A percentile compares a stretch with the other conserved stretches of the same genome.
Evolutionary conservation across 2,113 vertebrate species (phyloP).

Genomic region (Micronisus gabar): DNA sequence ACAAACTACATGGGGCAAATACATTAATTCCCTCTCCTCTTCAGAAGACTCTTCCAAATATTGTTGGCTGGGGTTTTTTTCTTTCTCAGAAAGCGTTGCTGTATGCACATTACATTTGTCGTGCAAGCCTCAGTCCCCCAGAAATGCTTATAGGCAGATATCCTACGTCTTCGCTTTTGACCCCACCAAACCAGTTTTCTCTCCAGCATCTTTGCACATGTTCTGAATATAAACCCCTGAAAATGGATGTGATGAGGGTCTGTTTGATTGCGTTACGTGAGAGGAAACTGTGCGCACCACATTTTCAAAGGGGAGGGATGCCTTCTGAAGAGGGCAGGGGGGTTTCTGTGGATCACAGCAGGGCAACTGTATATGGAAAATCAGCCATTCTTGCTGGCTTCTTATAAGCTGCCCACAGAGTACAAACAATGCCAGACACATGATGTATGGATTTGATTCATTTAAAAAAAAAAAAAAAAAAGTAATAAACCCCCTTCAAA

Average conservation of each 20-base stretch:
- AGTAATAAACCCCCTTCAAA: background rate
- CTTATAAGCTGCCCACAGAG: slow-evolving; percentile 51
- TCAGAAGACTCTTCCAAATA: background rate
- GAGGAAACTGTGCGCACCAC: background rate
- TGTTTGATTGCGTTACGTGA: background rate
- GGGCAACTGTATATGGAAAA: slow-evolving; percentile 16
- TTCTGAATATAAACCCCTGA: background rate
- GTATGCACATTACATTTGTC: background rate
- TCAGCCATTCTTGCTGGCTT: slow-evolving; percentile 20
- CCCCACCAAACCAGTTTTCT: background rate
- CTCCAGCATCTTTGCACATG: background rate
- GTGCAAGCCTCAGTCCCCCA: background rate
- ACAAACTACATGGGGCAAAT: background rate
- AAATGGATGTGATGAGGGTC: background rate
- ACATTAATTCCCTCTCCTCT: background rate
- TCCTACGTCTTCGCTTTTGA: background rate
- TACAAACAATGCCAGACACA: slow-evolving; percentile 35
- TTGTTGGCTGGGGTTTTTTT: background rate
- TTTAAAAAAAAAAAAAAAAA: background rate
- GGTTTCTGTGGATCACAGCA: slow-evolving; percentile 17
- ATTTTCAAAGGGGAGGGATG: background rate
- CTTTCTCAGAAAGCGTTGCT: background rate
- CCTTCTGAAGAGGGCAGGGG: background rate
- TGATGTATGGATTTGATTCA: slow-evolving; percentile 40
- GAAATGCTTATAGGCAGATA: background rate